Base-by-base conservation (phyloP, 2,797 vertebrate species). In the Spatula versicolor region DNA sequence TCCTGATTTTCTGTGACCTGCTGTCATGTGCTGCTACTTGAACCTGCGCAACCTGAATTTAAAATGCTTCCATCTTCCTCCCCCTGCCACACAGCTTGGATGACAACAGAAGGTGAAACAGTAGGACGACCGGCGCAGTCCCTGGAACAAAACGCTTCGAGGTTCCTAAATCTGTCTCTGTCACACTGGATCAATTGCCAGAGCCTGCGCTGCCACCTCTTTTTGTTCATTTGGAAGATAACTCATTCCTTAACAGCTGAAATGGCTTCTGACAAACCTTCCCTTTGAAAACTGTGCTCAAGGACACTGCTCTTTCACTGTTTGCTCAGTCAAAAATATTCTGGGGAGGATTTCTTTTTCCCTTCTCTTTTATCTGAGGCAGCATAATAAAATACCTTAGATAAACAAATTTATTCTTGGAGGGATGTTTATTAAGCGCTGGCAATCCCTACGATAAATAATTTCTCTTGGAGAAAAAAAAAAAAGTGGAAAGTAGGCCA, bases 381-480 rank as follows among this genome's bases (percentile, higher is more conserved):
- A 94, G 95, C 92, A 86, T 96, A 96, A 96, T 95, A 94, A 97
- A 97, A 97, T 86, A 96, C 96, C 96, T 97, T 94, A 95, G 94
- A 96, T 96, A 96, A 97, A 96, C 96, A 96, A 96, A 96, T 97
- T 96, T 96, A 92, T 97, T 97, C 96, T 97, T 94, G 74, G 74
- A 96, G 93, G 95, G 92, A 93, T 96, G 93, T 96, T 97, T 95
- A 95, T 94, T 95, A 90, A 89, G 90, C 2, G 0, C 88, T 89
- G 88, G 84, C 91, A 90, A 93, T 95, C 90, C 92, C 67, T 86
- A 74, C 21, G 22, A 96, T 96, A 96, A 97, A 97, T 96, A 97
- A 96, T 96, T 96, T 96, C 93, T 93, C 91, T 78, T 77, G 39
- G 69, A 94, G 54, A 37, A 1, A n/a, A 54, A 94, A n/a, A 30